A percentile compares a stretch with the other conserved stretches of the same genome.
Evolutionary conservation across 2,888 invertebrate genomes (phyloP).

Genomic region (Lycocerus yunnanus): DNA sequence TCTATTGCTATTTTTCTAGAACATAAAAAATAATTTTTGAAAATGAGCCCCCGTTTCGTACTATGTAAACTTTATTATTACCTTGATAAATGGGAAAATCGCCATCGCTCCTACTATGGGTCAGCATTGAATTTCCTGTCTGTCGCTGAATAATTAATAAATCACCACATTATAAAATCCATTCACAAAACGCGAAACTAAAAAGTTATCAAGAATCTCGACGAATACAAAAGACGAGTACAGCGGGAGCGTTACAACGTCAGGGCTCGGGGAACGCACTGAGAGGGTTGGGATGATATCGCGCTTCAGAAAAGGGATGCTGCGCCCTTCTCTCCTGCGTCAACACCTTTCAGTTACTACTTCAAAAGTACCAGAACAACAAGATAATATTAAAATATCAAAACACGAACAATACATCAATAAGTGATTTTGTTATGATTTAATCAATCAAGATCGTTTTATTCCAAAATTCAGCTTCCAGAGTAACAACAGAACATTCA

Average conservation of each 20-base stretch:
- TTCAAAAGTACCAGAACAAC: conserved; percentile 6
- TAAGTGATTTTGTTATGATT: neutral
- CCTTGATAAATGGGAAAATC: conserved; percentile 85
- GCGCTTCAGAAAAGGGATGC: conserved; percentile 37
- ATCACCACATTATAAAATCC: conserved; percentile 24
- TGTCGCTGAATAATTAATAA: conserved; percentile 2
- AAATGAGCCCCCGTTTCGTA: neutral
- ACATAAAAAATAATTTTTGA: neutral
- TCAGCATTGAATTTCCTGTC: conserved; percentile 63
- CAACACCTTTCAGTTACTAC: conserved; percentile 14
- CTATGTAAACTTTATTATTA: conserved; percentile 48
- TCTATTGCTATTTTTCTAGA: too few species aligned
- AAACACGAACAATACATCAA: neutral
- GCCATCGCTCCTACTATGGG: conserved; percentile 84
- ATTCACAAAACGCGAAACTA: conserved; percentile 17
- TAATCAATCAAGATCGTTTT: conserved; percentile 7
- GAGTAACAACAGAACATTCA: neutral
- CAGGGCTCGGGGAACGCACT: conserved; percentile 40
- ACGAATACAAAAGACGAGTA: conserved; percentile 15
- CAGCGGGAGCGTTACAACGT: conserved; percentile 38
- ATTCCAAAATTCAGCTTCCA: neutral
- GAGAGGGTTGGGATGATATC: conserved; percentile 39
- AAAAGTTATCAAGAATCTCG: conserved; percentile 13
- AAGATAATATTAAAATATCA: neutral
- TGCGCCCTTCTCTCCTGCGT: conserved; percentile 38